Percentiles rank a stretch among this genome's conserved stretches.
Evolutionary conservation across 2,888 invertebrate genomes (phyloP).

Genomic region (Aphidius colemani): DNA sequence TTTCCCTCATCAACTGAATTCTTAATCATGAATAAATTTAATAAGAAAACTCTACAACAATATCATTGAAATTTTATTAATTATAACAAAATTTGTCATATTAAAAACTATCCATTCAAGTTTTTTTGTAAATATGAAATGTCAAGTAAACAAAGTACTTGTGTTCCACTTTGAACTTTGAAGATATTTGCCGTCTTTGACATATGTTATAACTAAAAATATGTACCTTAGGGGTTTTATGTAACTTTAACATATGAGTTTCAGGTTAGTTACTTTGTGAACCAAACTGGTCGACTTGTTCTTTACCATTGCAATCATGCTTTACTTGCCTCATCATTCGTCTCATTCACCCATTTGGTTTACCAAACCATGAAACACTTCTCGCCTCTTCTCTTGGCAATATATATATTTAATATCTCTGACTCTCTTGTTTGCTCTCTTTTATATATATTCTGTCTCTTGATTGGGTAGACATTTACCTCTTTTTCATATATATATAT

Average conservation of each 20-base stretch:
- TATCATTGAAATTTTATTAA: too few relatives aligned
- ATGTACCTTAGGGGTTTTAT: not conserved
- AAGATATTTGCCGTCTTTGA: constrained; percentile 4
- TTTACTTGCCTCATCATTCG: constrained; percentile 7
- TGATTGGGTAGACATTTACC: too few relatives aligned
- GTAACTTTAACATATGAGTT: constrained; percentile 13
- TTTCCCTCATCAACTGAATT: too few relatives aligned
- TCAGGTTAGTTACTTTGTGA: constrained; percentile 12
- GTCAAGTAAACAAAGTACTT: constrained; percentile 3
- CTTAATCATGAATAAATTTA: too few relatives aligned
- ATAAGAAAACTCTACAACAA: too few relatives aligned
- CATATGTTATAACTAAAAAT: not conserved
- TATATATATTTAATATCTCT: not conserved
- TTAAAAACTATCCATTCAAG: too few relatives aligned
- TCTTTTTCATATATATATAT: too few relatives aligned
- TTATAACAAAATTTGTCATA: too few relatives aligned
- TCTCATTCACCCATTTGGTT: constrained; percentile 11
- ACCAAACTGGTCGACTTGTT: constrained; percentile 13
- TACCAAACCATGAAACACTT: constrained; percentile 15
- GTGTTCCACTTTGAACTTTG: not conserved
- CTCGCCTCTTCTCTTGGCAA: constrained; percentile 16
- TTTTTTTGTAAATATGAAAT: not conserved
- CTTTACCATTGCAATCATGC: too few relatives aligned
- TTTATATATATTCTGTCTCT: too few relatives aligned
- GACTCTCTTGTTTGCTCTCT: not conserved